Conservation (phyloP, 2,888 invertebrate genomes). For the Chrysina gloriosa region DNA sequence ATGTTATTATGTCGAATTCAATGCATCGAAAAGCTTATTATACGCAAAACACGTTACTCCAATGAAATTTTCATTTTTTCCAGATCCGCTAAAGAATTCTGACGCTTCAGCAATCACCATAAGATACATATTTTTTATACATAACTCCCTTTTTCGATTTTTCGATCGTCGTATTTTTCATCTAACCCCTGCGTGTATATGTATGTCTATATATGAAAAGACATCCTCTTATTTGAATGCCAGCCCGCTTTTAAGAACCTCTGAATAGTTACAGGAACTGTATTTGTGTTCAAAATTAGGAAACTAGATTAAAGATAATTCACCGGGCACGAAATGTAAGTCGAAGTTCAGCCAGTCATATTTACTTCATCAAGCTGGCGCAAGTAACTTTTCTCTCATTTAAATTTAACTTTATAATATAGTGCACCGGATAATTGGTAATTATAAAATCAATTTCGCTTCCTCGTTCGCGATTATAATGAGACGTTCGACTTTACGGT, state of each 20-base stretch:
- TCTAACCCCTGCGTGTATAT: too few species aligned
- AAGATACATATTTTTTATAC: too few species aligned
- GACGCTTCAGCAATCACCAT: too few species aligned
- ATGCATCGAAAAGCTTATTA: too few species aligned
- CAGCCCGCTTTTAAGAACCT: background rate
- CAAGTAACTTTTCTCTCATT: conserved; percentile 16
- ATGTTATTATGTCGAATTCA: too few species aligned
- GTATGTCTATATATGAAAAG: too few species aligned
- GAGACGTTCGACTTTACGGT: background rate
- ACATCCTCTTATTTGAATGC: too few species aligned
- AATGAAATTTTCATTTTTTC: too few species aligned
- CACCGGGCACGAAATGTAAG: background rate
- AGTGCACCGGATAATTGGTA: conserved; percentile 20
- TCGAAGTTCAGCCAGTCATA: conserved; percentile 4
- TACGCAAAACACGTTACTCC: too few species aligned
- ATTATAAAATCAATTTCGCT: conserved; percentile 26
- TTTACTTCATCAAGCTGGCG: conserved; percentile 13
- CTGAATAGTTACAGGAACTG: conserved; percentile 12
- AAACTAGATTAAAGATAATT: conserved; percentile 23
- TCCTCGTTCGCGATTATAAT: background rate
- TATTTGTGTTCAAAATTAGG: conserved; percentile 13
- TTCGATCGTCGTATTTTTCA: too few species aligned
- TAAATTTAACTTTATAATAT: conserved; percentile 16
- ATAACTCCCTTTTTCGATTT: too few species aligned
- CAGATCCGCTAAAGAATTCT: too few species aligned